Base-by-base conservation (phyloP, 2,113 vertebrate species). In the Pardalotus punctatus region DNA sequence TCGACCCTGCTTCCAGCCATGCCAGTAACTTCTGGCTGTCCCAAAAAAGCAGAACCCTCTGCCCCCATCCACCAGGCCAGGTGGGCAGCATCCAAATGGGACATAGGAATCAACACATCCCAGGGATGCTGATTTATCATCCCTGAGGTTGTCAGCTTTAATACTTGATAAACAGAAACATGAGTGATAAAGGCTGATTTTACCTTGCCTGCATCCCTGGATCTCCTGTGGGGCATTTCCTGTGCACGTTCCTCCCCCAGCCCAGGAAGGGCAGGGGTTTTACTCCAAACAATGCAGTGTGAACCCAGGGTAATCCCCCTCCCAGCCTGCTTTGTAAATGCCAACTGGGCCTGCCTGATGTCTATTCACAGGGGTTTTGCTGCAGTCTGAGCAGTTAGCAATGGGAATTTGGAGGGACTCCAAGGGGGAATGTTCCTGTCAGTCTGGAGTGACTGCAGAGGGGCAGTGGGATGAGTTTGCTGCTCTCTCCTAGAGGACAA, bases 391-490 rank as follows among this genome's bases (percentile, higher is more conserved):
- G 79, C 45, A 80, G 78, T 18, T 18, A n/a, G 54, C 21, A 2
- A 2, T 43, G 88, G 47, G 91, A 51, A 40, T 93, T 81, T 95
- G 94, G 93, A 95, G 88, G 56, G 47, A 9, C 80, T 95, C 95
- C 96, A 94, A 78, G 51, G 88, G 86, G 86, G 47, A 64, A n/a
- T 24, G 66, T 73, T 86, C 58, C 86, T 86, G 69, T 66, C 91
- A 74, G 71, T 62, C 71, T 8, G 36, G 81, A 72, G 82, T 42
- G 43, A 2, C 70, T 42, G 95, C 94, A 45, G n/a, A 73, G 66
- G 57, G 76, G 50, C 92, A 42, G 54, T 2, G 35, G 40, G 27
- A 22, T 40, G 91, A 91, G 43, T 7, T 33, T 81, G 1, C 58
- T 42, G 29, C 25, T 29, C 61, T 45, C 31, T n/a, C 62, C 43